Conservation (phyloP, 2,113 vertebrate genomes). For the Symphodus melops region DNA sequence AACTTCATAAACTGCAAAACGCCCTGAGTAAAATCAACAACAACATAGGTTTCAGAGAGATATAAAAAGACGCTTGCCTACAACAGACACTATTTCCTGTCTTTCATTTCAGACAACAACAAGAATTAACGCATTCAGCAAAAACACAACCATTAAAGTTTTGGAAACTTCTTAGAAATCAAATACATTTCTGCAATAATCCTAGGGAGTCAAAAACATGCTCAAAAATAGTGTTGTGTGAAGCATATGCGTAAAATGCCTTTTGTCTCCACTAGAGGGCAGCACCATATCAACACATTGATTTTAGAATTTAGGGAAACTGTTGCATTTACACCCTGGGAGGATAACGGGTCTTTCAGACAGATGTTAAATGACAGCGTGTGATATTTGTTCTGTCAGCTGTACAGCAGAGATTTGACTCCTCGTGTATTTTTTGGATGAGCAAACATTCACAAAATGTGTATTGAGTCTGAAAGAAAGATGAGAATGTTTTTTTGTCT, state of each 20-base stretch:
- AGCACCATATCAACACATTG: slow-evolving; percentile 16
- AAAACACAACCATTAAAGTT: too few relatives aligned
- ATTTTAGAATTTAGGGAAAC: slow-evolving; percentile 30
- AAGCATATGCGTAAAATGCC: not conserved
- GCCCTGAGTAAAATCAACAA: too few relatives aligned
- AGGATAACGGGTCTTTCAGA: not conserved
- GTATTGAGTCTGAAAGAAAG: not conserved
- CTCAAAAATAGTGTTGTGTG: too few relatives aligned
- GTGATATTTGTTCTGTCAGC: not conserved
- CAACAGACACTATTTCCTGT: too few relatives aligned
- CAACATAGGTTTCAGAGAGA: too few relatives aligned
- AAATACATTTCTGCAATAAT: too few relatives aligned
- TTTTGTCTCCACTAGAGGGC: slow-evolving; percentile 47
- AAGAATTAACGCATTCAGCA: too few relatives aligned
- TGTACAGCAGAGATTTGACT: not conserved
- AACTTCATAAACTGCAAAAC: too few relatives aligned
- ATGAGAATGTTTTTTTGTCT: not conserved
- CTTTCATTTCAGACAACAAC: not conserved
- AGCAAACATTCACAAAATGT: not conserved
- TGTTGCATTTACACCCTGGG: slow-evolving; percentile 1
- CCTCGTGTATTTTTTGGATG: not conserved
- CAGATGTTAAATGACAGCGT: not conserved
- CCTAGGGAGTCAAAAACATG: too few relatives aligned
- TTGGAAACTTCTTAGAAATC: too few relatives aligned
- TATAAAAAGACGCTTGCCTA: not conserved